Evolutionary conservation across 2,888 invertebrate genomes (phyloP).

Genomic region (Agonopterix subpropinquella): DNA sequence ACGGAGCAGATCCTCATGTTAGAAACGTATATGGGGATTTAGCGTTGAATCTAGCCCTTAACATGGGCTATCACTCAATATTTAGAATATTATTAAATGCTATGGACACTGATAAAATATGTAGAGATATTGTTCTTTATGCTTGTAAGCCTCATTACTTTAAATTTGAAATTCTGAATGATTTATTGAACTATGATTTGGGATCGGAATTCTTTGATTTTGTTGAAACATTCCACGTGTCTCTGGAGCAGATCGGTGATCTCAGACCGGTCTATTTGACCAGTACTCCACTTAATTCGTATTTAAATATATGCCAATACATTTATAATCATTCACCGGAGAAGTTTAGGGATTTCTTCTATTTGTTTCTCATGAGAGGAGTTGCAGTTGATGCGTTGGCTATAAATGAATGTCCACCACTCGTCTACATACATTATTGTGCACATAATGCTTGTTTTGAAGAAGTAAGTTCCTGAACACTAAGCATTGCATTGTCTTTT

Average conservation of each 20-base stretch:
- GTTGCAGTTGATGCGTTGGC: conserved; percentile 51
- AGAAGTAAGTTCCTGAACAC: conserved; percentile 40
- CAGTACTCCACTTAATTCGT: conserved; percentile 56
- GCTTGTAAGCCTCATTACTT: conserved; percentile 65
- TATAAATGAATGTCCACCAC: conserved; percentile 58
- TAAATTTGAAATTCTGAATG: conserved; percentile 52
- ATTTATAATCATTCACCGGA: conserved; percentile 48
- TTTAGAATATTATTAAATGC: conserved; percentile 46
- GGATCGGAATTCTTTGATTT: conserved; percentile 59
- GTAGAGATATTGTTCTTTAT: conserved; percentile 43
- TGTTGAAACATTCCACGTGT: conserved; percentile 39
- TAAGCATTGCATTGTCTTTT: no score
- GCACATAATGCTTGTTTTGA: conserved; percentile 44
- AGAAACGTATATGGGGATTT: conserved; percentile 41
- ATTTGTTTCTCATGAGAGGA: conserved; percentile 56
- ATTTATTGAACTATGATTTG: conserved; percentile 49
- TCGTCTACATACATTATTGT: conserved; percentile 57
- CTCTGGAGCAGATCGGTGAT: conserved; percentile 37
- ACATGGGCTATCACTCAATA: conserved; percentile 35
- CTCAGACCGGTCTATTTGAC: conserved; percentile 36
- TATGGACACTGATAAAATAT: conserved; percentile 40
- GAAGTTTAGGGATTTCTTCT: conserved; percentile 52
- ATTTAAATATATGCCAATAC: conserved; percentile 59
- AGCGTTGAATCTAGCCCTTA: conserved; percentile 52
- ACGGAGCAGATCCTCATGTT: conserved; percentile 57